A percentile compares a stretch with the other conserved stretches of the same genome.
Conservation (phyloP, 2,888 invertebrate species). For the Gymnocheta viridis region DNA sequence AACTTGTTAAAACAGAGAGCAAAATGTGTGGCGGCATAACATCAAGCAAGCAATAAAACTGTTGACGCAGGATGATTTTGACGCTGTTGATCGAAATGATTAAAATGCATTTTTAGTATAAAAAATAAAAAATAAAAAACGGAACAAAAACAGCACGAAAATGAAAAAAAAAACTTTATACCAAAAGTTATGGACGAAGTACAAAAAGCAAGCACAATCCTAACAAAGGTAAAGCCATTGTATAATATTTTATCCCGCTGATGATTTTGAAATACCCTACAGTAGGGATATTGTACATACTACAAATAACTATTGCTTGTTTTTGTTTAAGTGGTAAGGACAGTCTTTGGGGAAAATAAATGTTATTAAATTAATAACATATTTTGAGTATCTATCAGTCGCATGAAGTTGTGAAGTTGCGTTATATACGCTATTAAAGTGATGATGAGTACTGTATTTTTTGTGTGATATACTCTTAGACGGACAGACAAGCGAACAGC, state of each 20-base stretch:
- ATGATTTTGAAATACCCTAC: conserved; percentile 26
- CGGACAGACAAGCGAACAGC: too few relatives aligned
- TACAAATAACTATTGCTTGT: too few relatives aligned
- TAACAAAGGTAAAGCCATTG: conserved; percentile 14
- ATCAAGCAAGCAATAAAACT: conserved; percentile 69
- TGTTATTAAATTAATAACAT: too few relatives aligned
- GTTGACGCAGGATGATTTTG: conserved; percentile 67
- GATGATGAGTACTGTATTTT: too few relatives aligned
- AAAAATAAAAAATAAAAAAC: conserved; percentile 40
- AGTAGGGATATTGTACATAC: not conserved
- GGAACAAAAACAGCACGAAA: conserved; percentile 15
- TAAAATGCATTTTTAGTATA: conserved; percentile 74
- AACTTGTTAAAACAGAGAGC: conserved; percentile 66
- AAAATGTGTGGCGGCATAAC: conserved; percentile 68
- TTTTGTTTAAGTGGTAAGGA: too few relatives aligned
- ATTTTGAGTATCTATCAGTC: too few relatives aligned
- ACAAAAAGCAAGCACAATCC: not conserved
- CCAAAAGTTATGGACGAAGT: conserved; percentile 31
- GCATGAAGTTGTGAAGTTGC: too few relatives aligned
- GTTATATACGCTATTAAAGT: too few relatives aligned
- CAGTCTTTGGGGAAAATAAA: too few relatives aligned
- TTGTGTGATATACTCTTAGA: too few relatives aligned
- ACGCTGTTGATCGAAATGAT: conserved; percentile 71
- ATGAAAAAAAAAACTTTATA: conserved; percentile 7
- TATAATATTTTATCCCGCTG: conserved; percentile 35